A percentile compares a stretch with the other conserved stretches of the same genome.
phyloP scores from a whole-genome alignment of 2,113 vertebrate species.

The Hymenochirus boettgeri region DNA sequence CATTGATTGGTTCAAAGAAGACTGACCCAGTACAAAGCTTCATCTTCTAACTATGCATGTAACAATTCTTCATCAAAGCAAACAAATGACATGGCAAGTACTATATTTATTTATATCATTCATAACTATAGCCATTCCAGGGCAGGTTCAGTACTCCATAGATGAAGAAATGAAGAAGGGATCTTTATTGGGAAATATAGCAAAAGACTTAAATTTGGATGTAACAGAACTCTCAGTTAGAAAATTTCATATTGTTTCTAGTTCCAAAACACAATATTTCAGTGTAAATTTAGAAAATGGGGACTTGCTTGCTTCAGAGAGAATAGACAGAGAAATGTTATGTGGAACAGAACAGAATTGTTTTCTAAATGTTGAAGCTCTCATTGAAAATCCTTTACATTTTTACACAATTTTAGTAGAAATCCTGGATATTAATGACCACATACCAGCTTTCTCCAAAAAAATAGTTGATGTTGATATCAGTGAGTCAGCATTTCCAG shows the following conservation, averaged over 20 bases:
- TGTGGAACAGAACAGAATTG: conserved; percentile 47
- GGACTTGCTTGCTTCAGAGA: conserved; percentile 48
- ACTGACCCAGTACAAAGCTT: background rate
- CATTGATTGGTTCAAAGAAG: background rate
- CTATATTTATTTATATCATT: conserved; percentile 43
- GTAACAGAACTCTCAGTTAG: conserved; percentile 53
- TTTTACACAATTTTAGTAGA: conserved; percentile 49
- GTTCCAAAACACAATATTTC: conserved; percentile 47
- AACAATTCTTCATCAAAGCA: background rate
- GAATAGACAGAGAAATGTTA: conserved; percentile 52
- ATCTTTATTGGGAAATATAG: conserved; percentile 61
- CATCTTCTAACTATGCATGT: background rate
- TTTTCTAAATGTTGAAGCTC: conserved; percentile 50
- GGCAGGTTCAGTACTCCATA: conserved; percentile 68
- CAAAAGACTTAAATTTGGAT: conserved; percentile 64
- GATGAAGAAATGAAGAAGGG: conserved; percentile 65
- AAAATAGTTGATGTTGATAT: conserved; percentile 52
- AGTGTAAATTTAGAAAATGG: conserved; percentile 45
- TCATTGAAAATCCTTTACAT: conserved; percentile 53
- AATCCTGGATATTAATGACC: conserved; percentile 57
- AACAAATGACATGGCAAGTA: conserved; percentile 43
- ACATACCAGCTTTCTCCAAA: conserved; percentile 55
- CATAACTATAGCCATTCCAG: conserved; percentile 17
- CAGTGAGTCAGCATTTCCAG: conserved; percentile 18
- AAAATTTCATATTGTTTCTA: conserved; percentile 67